Percentiles rank a stretch among this genome's conserved stretches.
These are phyloP conservation scores for Anastatus disparis DNA, from an alignment of 1,140 invertebrate genomes.

Conservation along the genomic window DNA sequence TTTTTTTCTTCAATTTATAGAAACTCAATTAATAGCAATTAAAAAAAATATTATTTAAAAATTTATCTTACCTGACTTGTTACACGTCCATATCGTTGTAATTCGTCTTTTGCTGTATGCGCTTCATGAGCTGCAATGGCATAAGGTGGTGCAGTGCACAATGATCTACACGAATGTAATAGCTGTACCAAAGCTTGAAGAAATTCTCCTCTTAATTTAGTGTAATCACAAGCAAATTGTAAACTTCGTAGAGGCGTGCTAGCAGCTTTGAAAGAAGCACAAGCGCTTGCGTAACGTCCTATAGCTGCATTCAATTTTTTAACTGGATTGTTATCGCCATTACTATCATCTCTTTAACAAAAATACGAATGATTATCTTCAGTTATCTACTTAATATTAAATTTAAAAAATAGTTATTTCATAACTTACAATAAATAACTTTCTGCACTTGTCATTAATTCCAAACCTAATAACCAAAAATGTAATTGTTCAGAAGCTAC, in stretches of 20 bases:
- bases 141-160: slow-evolving; percentile 91
- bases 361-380: too few relatives aligned
- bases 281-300: slow-evolving; percentile 73
- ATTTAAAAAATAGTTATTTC: slow-evolving; percentile 23
- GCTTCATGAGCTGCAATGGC: slow-evolving; percentile 89
- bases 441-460: slow-evolving; percentile 77
- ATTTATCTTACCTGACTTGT: slow-evolving; percentile 72
- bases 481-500: slow-evolving; percentile 91
- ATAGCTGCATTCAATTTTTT: slow-evolving; percentile 72
- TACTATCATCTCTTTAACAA: slow-evolving; percentile 50
- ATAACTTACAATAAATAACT: slow-evolving; percentile 64
- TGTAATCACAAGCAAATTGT: slow-evolving; percentile 84
- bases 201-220: slow-evolving; percentile 79
- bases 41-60: slow-evolving; percentile 39
- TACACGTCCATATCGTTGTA: slow-evolving; percentile 84
- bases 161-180: slow-evolving; percentile 79
- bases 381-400: background rate
- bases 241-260: slow-evolving; percentile 75
- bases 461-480: slow-evolving; percentile 87
- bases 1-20: too few relatives aligned
- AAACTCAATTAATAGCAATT: too few relatives aligned
- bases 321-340: slow-evolving; percentile 62
- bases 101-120: slow-evolving; percentile 80
- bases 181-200: slow-evolving; percentile 81
- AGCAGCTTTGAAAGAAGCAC: slow-evolving; percentile 79